Evolutionary conservation across 2,113 vertebrate species (phyloP).

Genomic region (Enhydra lutris): DNA sequence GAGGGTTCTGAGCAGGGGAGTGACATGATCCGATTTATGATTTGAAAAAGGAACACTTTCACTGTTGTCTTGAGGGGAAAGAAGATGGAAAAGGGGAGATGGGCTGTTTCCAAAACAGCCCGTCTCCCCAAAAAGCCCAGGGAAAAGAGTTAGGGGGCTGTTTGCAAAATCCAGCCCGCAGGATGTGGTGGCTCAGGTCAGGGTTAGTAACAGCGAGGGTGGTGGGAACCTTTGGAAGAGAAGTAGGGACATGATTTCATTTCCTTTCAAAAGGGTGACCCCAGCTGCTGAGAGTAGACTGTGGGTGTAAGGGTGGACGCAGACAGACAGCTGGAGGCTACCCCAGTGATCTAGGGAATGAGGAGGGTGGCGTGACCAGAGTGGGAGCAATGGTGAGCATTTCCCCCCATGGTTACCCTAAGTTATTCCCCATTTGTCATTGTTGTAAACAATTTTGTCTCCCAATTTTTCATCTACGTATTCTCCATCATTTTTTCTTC

Average conservation of each 20-base stretch:
- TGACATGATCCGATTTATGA: not conserved
- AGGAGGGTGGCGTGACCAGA: not conserved
- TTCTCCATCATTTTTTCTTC: not conserved
- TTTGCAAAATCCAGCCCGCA: not conserved
- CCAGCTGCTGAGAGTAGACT: not conserved
- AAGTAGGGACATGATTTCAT: not conserved
- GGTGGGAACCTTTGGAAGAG: not conserved
- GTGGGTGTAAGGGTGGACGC: not conserved
- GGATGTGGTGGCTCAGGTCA: not conserved
- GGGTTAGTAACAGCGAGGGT: not conserved
- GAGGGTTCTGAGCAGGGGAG: conserved; percentile 16
- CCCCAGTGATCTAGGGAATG: not conserved
- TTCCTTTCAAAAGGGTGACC: not conserved
- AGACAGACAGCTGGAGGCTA: not conserved
- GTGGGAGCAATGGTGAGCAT: not conserved
- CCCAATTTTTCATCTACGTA: not conserved
- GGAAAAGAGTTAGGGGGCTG: not conserved
- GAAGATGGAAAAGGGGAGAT: not conserved
- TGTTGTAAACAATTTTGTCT: not conserved
- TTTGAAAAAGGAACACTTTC: conserved; percentile 33
- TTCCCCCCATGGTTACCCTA: not conserved
- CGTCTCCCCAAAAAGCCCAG: no score
- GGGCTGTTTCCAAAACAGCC: not conserved
- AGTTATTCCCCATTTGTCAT: not conserved
- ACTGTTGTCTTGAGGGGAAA: not conserved